Base-by-base conservation (phyloP, 2,888 invertebrate species). In the Tuta absoluta region DNA sequence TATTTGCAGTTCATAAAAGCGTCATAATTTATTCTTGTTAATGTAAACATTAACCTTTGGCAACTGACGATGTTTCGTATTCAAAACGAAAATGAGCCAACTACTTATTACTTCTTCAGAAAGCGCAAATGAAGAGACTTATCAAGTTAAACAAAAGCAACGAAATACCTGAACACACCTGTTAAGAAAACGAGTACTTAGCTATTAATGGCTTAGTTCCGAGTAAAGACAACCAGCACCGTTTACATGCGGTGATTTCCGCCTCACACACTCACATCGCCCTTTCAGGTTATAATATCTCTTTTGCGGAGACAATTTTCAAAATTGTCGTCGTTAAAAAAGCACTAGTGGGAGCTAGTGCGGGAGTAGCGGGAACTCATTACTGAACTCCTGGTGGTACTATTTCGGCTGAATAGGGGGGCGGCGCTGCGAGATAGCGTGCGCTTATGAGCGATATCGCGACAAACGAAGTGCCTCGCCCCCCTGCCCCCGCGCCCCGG, bases 341-440 rank as follows among this genome's bases (percentile, higher is more conserved):
- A 73, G 69, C 71, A 70, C 67, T 86, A 82, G 81, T 84, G 75
- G 73, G 73, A 79, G 79, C 76, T 78, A 80, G 82, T 81, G 78
- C 79, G 80, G 79, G 83, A 81, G 78, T 82, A 85, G 80, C 82
- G 84, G 85, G 84, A 89, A 85, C 87, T 89, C 90, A 89, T 90
- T 89, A 90, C 86, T 81, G 72, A 89, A 88, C 86, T 87, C 88
- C 88, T 89, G 84, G 85, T 89, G 87, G 86, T 86, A 88, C 86
- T 87, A 89, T 90, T 90, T 90, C 79, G 86, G 88, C 76, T 89
- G 89, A 90, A 90, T 88, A 82, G 88, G 76, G 79, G 71, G 80
- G 78, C 80, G 81, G 78, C 76, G 78, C 75, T 76, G 73, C 68
- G 79, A 88, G 87, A 89, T 89, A 89, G 87, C 81, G 81, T 74